A percentile compares a stretch with the other conserved stretches of the same genome.
Evolutionary conservation across 2,888 invertebrate genomes (phyloP).

Genomic region (Lamellibrachia satsuma): DNA sequence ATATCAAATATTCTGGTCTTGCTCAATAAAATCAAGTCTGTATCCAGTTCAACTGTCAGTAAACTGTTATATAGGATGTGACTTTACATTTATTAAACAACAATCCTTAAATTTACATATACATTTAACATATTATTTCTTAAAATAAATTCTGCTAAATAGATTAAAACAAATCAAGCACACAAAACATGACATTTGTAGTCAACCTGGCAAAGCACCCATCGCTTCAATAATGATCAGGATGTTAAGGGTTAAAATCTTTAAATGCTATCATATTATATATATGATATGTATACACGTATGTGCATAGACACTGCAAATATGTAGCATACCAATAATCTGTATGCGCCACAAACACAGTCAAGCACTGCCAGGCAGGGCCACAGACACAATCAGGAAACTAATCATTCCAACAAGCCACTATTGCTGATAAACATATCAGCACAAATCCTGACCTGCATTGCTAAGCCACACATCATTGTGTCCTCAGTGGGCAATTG

Average conservation of each 20-base stretch:
- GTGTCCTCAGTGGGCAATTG: not conserved
- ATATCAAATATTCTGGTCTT: too few relatives aligned
- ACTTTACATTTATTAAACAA: too few relatives aligned
- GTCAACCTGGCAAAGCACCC: too few relatives aligned
- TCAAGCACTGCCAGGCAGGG: not conserved
- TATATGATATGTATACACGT: not conserved
- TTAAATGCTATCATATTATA: not conserved
- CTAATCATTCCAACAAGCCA: not conserved
- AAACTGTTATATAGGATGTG: too few relatives aligned
- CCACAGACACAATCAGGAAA: not conserved
- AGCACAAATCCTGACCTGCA: not conserved
- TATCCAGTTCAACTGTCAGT: too few relatives aligned
- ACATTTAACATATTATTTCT: too few relatives aligned
- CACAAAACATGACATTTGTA: too few relatives aligned
- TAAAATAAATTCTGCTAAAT: too few relatives aligned
- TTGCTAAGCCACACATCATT: not conserved
- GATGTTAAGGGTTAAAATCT: not conserved
- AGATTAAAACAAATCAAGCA: too few relatives aligned
- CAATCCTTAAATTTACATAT: too few relatives aligned
- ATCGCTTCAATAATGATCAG: not conserved
- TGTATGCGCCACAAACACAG: not conserved
- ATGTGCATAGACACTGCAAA: not conserved
- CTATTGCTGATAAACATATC: not conserved
- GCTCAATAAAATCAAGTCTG: too few relatives aligned
- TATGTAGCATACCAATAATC: not conserved